Conservation (phyloP, 1,140 invertebrate genomes). For the Orchesella cincta region DNA sequence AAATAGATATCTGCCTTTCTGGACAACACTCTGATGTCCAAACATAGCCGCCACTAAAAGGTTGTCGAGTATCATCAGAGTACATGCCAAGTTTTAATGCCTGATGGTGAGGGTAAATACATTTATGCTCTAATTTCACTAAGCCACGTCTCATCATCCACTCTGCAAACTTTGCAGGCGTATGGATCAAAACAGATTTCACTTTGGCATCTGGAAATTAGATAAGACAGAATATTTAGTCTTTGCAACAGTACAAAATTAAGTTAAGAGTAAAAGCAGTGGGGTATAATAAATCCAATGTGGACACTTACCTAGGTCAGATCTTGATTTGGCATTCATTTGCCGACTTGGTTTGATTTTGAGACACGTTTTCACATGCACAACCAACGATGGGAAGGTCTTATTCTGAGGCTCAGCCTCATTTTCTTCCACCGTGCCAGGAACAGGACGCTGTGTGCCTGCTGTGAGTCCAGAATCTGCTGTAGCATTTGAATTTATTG, state of each 20-base stretch:
- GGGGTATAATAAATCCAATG: neutral
- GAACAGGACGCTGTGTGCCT: neutral
- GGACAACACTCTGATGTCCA: slow-evolving; percentile 85
- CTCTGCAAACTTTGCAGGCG: slow-evolving; percentile 79
- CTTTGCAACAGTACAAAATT: neutral
- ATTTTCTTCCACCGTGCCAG: neutral
- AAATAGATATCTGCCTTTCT: slow-evolving; percentile 78
- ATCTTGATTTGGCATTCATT: slow-evolving; percentile 57
- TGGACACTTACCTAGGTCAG: slow-evolving; percentile 58
- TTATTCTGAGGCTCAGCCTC: slow-evolving; percentile 55
- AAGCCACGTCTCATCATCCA: slow-evolving; percentile 83
- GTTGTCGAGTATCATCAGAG: slow-evolving; percentile 78
- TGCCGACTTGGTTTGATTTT: slow-evolving; percentile 61
- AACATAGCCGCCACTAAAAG: slow-evolving; percentile 82
- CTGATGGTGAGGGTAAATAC: slow-evolving; percentile 60
- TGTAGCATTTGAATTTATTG: neutral
- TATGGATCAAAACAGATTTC: slow-evolving; percentile 74
- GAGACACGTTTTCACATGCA: slow-evolving; percentile 74
- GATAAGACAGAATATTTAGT: neutral
- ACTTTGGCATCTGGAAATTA: slow-evolving; percentile 66
- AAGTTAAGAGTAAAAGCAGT: too few species aligned
- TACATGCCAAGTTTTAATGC: slow-evolving; percentile 69
- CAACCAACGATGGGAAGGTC: slow-evolving; percentile 79
- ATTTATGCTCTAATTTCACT: slow-evolving; percentile 74
- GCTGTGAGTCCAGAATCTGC: neutral